A percentile compares a stretch with the other conserved stretches of the same genome.
These are phyloP conservation scores for Pammene aurita DNA, from an alignment of 2,888 invertebrate species.

Conservation along the genomic window DNA sequence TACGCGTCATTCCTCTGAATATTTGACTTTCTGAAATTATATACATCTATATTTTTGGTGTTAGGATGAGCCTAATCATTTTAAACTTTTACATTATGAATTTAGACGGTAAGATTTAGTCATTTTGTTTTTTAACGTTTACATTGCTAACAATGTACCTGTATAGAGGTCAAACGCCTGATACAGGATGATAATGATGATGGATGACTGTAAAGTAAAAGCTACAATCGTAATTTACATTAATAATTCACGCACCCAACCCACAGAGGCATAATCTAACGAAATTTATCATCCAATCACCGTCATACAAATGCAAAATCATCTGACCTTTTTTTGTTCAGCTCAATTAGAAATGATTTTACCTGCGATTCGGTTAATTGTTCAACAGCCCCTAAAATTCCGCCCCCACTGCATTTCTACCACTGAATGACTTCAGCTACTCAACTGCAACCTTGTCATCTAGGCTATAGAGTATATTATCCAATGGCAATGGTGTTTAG, in stretches of 20 bases:
- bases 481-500: background rate
- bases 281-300: conserved; percentile 48
- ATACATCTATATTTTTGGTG: no score
- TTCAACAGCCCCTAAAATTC: conserved; percentile 75
- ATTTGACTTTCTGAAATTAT: no score
- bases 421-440: conserved; percentile 9
- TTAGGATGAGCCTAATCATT: no score
- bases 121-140: no score
- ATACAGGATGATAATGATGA: conserved; percentile 13
- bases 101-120: no score
- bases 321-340: conserved; percentile 57
- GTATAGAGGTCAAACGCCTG: background rate
- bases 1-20: no score
- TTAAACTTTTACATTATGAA: no score
- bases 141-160: no score
- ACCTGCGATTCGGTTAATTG: conserved; percentile 78
- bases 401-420: conserved; percentile 60
- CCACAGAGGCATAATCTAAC: conserved; percentile 34
- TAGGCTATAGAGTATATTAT: conserved; percentile 42
- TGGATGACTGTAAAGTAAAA: conserved; percentile 12
- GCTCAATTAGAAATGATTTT: conserved; percentile 67
- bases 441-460: conserved; percentile 41
- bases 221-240: conserved; percentile 11
- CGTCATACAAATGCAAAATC: conserved; percentile 61
- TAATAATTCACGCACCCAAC: conserved; percentile 19